Conservation (phyloP, 1,140 invertebrate genomes). For the Heliconius himera region DNA sequence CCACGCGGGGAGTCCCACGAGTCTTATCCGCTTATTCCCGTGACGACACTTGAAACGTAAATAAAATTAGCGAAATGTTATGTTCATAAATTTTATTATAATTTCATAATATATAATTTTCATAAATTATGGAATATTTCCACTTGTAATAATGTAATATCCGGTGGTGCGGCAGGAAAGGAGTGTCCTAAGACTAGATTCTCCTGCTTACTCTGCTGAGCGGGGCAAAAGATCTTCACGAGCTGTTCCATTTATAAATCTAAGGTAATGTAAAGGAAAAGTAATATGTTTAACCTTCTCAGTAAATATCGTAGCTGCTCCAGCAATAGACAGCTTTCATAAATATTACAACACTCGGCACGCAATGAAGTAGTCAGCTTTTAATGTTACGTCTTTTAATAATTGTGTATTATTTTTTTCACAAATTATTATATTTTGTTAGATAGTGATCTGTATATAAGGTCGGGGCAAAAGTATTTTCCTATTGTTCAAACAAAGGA, state of each 20-base stretch:
- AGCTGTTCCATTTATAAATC: not conserved
- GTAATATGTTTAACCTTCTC: not conserved
- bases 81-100: slow-evolving; percentile 12
- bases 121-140: not conserved
- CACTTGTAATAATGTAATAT: too few relatives aligned
- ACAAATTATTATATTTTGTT: too few relatives aligned
- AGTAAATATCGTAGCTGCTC: not conserved
- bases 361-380: not conserved
- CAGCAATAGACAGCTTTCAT: not conserved
- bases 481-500: too few relatives aligned
- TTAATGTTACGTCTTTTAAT: not conserved
- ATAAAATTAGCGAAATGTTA: slow-evolving; percentile 33
- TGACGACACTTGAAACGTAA: slow-evolving; percentile 31
- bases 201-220: too few relatives aligned
- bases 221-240: too few relatives aligned
- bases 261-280: not conserved
- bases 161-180: too few relatives aligned
- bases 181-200: too few relatives aligned
- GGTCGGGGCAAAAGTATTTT: too few relatives aligned
- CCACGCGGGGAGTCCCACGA: slow-evolving; percentile 39
- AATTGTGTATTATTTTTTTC: not conserved
- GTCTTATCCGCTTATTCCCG: slow-evolving; percentile 35
- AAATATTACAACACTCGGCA: not conserved
- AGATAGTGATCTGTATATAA: too few relatives aligned
- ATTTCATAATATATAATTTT: not conserved